Percentiles rank a stretch among this genome's conserved stretches.
Conservation (phyloP, 92 coral and sea anemone species). For the Porites cylindrica region DNA sequence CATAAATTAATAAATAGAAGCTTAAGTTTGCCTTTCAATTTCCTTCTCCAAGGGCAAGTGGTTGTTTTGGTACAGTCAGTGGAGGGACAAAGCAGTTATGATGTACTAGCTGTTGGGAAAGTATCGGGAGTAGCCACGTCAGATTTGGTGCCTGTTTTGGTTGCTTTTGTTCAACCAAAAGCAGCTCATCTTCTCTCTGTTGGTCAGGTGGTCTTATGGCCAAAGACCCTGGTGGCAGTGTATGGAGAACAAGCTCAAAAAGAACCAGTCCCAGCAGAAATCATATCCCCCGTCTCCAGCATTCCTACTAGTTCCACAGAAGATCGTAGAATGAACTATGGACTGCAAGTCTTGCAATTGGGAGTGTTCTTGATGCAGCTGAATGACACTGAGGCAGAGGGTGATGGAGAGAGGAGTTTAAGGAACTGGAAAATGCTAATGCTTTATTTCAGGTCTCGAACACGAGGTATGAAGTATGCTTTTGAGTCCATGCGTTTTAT, state of each 20-base stretch:
- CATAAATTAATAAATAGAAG: constrained; percentile 21
- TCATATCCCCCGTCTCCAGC: constrained; percentile 8
- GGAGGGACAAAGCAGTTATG: not conserved
- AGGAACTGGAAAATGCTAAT: constrained; percentile 73
- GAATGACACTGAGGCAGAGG: constrained; percentile 74
- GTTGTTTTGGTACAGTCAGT: constrained; percentile 1
- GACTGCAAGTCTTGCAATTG: constrained; percentile 57
- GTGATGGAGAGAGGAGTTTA: constrained; percentile 66
- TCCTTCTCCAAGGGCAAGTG: constrained; percentile 33
- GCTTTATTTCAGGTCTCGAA: constrained; percentile 51
- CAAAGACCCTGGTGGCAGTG: constrained; percentile 39
- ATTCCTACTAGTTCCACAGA: constrained; percentile 25
- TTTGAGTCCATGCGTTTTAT: constrained; percentile 67
- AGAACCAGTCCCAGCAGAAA: constrained; percentile 5
- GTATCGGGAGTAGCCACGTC: constrained; percentile 16
- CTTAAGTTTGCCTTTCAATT: no score
- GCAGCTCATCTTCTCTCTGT: constrained; percentile 38
- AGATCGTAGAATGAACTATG: constrained; percentile 75
- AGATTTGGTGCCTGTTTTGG: constrained; percentile 14
- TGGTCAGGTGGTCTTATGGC: constrained; percentile 63
- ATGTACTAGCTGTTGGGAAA: constrained; percentile 55
- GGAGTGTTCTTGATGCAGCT: constrained; percentile 73
- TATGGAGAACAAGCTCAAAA: constrained; percentile 4
- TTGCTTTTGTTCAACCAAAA: constrained; percentile 27
- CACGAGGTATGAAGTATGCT: constrained; percentile 68